Evolutionary conservation across 2,797 vertebrate species (phyloP).

Genomic region (Epinephelus coioides): DNA sequence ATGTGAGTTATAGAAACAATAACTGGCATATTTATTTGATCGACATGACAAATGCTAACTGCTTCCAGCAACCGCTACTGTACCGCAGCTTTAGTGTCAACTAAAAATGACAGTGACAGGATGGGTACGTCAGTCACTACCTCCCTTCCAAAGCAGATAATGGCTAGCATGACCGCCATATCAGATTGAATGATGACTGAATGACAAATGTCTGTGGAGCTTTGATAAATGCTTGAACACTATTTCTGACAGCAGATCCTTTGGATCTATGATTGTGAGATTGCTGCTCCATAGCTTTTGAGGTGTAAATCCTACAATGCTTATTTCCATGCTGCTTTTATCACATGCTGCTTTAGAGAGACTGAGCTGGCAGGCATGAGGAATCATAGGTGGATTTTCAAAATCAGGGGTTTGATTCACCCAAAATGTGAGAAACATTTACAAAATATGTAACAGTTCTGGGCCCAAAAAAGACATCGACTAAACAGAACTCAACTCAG

Average conservation of each 20-base stretch:
- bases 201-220: background rate
- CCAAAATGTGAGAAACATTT: background rate
- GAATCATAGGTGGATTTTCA: slow-evolving; percentile 1
- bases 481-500: background rate
- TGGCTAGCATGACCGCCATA: background rate
- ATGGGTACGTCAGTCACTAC: background rate
- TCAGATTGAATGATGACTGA: slow-evolving; percentile 9
- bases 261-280: background rate
- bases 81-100: background rate
- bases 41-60: background rate
- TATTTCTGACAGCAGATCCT: background rate
- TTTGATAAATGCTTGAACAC: background rate
- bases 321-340: background rate
- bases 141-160: background rate
- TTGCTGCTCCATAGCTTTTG: slow-evolving; percentile 1
- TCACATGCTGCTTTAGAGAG: background rate
- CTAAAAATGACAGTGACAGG: slow-evolving; percentile 5
- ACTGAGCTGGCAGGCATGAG: background rate
- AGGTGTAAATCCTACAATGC: slow-evolving; percentile 6
- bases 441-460: background rate
- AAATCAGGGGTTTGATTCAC: background rate
- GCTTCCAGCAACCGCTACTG: background rate
- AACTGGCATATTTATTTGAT: background rate
- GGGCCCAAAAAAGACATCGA: background rate
- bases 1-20: background rate